phyloP scores from a whole-genome alignment of 2,113 vertebrate genomes.

The Baryphthengus martii region DNA sequence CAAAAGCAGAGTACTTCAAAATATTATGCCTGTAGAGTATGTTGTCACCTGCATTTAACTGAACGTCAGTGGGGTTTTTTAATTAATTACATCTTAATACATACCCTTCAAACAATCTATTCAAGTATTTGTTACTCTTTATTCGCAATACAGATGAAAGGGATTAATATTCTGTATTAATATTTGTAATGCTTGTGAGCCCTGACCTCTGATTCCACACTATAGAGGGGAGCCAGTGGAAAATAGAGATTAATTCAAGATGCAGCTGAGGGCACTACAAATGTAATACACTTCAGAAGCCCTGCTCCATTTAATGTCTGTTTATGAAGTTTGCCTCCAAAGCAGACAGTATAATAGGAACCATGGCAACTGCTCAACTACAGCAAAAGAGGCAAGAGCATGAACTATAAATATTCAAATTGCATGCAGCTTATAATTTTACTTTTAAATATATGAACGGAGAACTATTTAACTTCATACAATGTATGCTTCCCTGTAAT shows the following conservation, averaged over 20 bases:
- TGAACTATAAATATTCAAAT: slow-evolving; percentile 35
- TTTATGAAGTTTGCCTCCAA: slow-evolving; percentile 11
- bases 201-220: not conserved
- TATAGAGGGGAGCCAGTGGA: not conserved
- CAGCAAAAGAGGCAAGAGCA: not conserved
- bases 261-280: not conserved
- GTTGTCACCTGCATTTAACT: not conserved
- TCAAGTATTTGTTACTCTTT: not conserved
- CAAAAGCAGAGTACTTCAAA: not conserved
- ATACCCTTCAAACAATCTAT: not conserved
- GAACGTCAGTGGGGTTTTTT: not conserved
- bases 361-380: slow-evolving; percentile 10
- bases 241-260: slow-evolving; percentile 1
- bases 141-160: not conserved
- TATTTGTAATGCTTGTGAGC: not conserved
- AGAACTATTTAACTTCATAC: not conserved
- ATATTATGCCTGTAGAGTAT: not conserved
- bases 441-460: not conserved
- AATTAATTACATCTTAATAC: not conserved
- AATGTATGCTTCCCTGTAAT: not conserved
- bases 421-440: not conserved
- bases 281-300: not conserved
- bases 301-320: not conserved
- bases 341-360: not conserved
- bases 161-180: not conserved